Percentiles rank a stretch among this genome's conserved stretches.
These are phyloP conservation scores for Chaetura pelagica DNA, from an alignment of 2,113 vertebrate genomes.

Conservation along the genomic window DNA sequence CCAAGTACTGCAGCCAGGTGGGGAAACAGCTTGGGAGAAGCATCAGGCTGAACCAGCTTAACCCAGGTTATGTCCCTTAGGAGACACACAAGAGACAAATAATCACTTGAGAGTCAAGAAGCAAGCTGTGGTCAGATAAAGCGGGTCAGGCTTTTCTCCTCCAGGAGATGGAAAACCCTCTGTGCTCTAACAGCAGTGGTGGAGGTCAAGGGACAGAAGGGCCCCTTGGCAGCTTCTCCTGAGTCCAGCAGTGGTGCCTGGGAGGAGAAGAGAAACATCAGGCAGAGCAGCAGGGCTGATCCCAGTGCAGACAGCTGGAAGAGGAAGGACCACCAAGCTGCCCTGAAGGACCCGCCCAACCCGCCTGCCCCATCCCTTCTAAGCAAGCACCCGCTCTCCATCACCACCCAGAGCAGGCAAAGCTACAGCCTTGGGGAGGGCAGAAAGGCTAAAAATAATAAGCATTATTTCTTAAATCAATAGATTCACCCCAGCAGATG, in stretches of 20 bases:
- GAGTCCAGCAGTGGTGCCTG: rapidly evolving
- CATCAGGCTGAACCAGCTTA: neutral
- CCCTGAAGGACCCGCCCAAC: neutral
- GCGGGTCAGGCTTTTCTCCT: neutral
- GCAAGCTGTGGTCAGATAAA: neutral
- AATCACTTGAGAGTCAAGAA: neutral
- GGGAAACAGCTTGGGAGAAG: neutral
- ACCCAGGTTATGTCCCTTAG: neutral
- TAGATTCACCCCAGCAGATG: constrained; percentile 9
- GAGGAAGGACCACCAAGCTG: neutral
- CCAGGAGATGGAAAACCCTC: neutral
- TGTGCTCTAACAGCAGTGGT: too few relatives aligned
- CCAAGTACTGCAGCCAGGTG: rapidly evolving
- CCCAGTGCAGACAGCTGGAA: rapidly evolving
- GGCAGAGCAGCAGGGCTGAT: rapidly evolving
- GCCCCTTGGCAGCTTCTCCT: neutral
- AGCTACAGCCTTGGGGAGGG: neutral
- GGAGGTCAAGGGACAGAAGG: neutral
- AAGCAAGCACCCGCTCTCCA: neutral
- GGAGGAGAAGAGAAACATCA: neutral
- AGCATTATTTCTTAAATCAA: neutral
- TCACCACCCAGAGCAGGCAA: rapidly evolving
- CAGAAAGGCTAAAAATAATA: neutral
- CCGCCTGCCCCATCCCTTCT: neutral
- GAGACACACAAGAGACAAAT: neutral